These are phyloP conservation scores for Olivierus martensii DNA, from an alignment of 1,140 invertebrate genomes.

Conservation along the genomic window DNA sequence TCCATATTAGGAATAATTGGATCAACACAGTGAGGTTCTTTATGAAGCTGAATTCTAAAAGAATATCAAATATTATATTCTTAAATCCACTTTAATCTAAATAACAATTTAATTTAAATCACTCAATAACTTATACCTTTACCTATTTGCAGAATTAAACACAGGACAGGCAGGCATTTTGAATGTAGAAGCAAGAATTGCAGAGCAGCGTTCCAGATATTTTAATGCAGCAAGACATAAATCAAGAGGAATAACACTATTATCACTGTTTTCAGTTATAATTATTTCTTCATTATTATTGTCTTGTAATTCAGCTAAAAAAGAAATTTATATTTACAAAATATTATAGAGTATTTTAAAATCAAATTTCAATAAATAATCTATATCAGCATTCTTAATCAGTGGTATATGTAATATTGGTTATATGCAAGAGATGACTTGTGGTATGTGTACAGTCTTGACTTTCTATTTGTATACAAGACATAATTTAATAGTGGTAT, in stretches of 20 bases:
- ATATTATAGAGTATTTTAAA: too few species aligned
- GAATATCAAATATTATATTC: too few species aligned
- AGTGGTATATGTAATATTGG: too few species aligned
- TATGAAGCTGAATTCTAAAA: conserved; percentile 58
- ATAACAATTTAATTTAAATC: too few species aligned
- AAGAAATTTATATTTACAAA: neutral
- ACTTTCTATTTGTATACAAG: too few species aligned
- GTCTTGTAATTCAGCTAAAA: conserved; percentile 11
- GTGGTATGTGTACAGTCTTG: too few species aligned
- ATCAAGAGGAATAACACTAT: conserved; percentile 29
- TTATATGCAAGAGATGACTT: too few species aligned
- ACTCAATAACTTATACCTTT: too few species aligned
- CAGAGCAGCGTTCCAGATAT: conserved; percentile 67
- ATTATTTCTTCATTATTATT: neutral
- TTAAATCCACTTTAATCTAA: too few species aligned
- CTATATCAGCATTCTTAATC: too few species aligned
- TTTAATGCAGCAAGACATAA: conserved; percentile 71
- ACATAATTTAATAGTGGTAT: too few species aligned
- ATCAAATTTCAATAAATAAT: too few species aligned
- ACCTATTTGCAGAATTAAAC: conserved; percentile 71
- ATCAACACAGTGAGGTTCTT: conserved; percentile 62
- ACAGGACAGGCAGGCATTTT: conserved; percentile 86
- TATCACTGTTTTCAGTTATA: neutral
- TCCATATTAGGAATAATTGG: conserved; percentile 62
- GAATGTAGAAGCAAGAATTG: conserved; percentile 80